Percentiles rank a stretch among this genome's conserved stretches.
Conservation (phyloP, 2,888 invertebrate species). For the Axea sp. region DNA sequence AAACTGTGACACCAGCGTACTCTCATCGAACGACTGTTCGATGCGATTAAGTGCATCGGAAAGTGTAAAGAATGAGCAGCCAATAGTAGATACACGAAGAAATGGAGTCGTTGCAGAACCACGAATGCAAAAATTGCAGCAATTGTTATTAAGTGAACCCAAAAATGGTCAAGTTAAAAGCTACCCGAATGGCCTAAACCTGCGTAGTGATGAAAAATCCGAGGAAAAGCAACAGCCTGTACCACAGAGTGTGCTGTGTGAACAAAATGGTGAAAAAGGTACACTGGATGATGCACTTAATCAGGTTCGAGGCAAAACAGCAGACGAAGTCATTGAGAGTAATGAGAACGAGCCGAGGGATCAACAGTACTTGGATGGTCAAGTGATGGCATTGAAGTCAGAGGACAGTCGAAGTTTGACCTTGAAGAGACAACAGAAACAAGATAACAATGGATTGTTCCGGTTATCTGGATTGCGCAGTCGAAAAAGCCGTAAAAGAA, state of each 20-base stretch:
- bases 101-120: conserved; percentile 28
- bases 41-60: conserved; percentile 10
- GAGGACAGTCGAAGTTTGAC: conserved; percentile 72
- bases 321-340: background rate
- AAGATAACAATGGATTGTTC: conserved; percentile 49
- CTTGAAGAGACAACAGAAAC: conserved; percentile 69
- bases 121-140: conserved; percentile 40
- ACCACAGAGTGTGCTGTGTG: conserved; percentile 35
- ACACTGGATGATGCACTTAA: conserved; percentile 1
- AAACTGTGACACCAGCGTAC: conserved; percentile 3
- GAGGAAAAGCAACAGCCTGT: conserved; percentile 9
- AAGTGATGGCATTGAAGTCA: conserved; percentile 60
- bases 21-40: conserved; percentile 10
- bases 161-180: conserved; percentile 28
- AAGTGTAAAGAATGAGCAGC: conserved; percentile 1
- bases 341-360: conserved; percentile 26
- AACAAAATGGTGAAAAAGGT: conserved; percentile 37
- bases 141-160: conserved; percentile 13
- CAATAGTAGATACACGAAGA: background rate
- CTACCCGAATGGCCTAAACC: conserved; percentile 19
- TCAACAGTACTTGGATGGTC: conserved; percentile 21
- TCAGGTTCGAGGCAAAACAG: background rate
- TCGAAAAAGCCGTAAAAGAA: conserved; percentile 70
- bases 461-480: conserved; percentile 62
- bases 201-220: conserved; percentile 14